These are phyloP conservation scores for Pontoporia blainvillei DNA, from an alignment of 2,113 vertebrate genomes.

Conservation along the genomic window DNA sequence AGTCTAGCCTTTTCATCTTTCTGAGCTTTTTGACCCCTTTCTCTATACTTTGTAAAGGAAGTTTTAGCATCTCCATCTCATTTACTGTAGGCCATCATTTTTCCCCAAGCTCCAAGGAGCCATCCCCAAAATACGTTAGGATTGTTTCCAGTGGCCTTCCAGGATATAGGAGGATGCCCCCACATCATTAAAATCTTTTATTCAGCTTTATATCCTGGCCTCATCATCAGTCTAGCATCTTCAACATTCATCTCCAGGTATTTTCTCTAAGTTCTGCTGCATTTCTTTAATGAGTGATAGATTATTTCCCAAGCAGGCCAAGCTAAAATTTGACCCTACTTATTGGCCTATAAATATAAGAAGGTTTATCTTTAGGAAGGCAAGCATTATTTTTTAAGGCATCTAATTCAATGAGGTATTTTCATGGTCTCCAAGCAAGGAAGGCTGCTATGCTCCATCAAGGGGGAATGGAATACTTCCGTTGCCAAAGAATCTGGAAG, in stretches of 20 bases:
- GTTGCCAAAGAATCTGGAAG: not conserved
- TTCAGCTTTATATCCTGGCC: not conserved
- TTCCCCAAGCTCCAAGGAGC: not conserved
- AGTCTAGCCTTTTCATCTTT: not conserved
- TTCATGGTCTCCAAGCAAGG: not conserved
- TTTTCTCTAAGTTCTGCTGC: not conserved
- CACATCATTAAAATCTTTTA: not conserved
- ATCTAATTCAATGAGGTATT: not conserved
- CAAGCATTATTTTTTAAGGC: not conserved
- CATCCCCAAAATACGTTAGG: not conserved
- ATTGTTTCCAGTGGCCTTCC: not conserved
- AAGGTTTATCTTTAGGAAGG: not conserved
- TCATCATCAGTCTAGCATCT: not conserved
- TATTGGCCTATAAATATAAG: not conserved
- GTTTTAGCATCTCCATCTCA: not conserved
- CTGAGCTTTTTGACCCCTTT: not conserved
- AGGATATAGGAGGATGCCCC: not conserved
- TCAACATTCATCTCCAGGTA: not conserved
- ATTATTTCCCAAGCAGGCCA: not conserved
- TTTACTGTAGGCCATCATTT: not conserved
- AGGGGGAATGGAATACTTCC: not conserved
- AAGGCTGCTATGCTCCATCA: not conserved
- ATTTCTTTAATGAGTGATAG: not conserved
- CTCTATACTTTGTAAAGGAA: not conserved
- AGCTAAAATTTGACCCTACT: not conserved